These are phyloP conservation scores for Gymnoscopelus braueri DNA, from an alignment of 2,797 vertebrate species.

Conservation along the genomic window DNA sequence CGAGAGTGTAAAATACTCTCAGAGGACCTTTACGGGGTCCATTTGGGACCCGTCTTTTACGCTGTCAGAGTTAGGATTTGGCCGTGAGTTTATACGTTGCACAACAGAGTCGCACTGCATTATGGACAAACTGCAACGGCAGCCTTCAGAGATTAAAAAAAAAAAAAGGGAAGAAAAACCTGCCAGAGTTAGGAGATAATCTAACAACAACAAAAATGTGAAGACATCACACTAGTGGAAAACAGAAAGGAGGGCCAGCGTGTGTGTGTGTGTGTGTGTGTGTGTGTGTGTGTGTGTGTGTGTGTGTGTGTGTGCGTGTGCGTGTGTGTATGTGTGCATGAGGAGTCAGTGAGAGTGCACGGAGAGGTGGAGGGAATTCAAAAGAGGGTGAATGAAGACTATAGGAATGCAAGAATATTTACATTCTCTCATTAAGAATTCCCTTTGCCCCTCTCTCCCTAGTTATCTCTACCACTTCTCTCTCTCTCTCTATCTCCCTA, in stretches of 20 bases:
- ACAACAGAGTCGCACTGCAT: background rate
- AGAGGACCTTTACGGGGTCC: too few species aligned
- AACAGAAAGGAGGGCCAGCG: slow-evolving; percentile 40
- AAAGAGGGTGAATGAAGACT: slow-evolving; percentile 30
- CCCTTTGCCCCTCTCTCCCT: slow-evolving; percentile 4
- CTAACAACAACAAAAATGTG: slow-evolving; percentile 18
- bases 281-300: too few species aligned
- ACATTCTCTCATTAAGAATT: slow-evolving; percentile 38
- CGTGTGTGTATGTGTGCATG: background rate
- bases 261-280: too few species aligned
- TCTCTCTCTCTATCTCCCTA: background rate
- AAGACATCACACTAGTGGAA: slow-evolving; percentile 37
- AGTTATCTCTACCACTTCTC: too few species aligned
- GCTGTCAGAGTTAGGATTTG: too few species aligned
- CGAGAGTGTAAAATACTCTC: too few species aligned
- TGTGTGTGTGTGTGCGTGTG: too few species aligned
- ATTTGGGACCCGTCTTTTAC: too few species aligned
- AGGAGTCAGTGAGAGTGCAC: slow-evolving; percentile 55
- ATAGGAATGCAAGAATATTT: slow-evolving; percentile 50
- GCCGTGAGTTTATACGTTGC: too few species aligned
- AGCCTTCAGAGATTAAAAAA: slow-evolving; percentile 13
- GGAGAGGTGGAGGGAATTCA: slow-evolving; percentile 23
- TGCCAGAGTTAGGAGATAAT: background rate
- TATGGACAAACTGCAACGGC: background rate
- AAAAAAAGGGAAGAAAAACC: slow-evolving; percentile 13